Percentiles rank a stretch among this genome's conserved stretches.
Evolutionary conservation across 2,797 vertebrate genomes (phyloP).

Genomic region (Melanotaenia maccullochi): DNA sequence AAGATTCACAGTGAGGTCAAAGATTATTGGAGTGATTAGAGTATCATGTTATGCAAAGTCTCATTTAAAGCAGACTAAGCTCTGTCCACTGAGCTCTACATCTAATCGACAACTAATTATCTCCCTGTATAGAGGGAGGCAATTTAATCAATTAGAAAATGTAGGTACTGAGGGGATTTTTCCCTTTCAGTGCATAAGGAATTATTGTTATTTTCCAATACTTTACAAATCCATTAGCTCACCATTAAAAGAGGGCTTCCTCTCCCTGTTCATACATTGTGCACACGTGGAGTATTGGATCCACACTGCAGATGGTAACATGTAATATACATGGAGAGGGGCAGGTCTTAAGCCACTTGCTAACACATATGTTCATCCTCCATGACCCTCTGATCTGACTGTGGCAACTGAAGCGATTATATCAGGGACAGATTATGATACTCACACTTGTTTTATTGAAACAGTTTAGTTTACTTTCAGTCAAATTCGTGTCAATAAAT

Average conservation of each 20-base stretch:
- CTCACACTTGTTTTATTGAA: background rate
- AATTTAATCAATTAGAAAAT: slow-evolving; percentile 42
- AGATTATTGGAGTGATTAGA: slow-evolving; percentile 48
- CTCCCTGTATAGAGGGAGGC: slow-evolving; percentile 19
- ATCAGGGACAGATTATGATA: background rate
- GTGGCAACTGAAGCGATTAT: slow-evolving; percentile 1
- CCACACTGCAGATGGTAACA: slow-evolving; percentile 59
- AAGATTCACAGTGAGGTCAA: slow-evolving; percentile 39
- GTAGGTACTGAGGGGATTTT: slow-evolving; percentile 3
- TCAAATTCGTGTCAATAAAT: background rate
- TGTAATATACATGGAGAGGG: slow-evolving; percentile 62
- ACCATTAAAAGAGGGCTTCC: slow-evolving; percentile 34
- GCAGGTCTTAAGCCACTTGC: slow-evolving; percentile 32
- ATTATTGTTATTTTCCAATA: slow-evolving; percentile 34
- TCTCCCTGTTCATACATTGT: slow-evolving; percentile 20
- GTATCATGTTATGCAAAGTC: slow-evolving; percentile 53
- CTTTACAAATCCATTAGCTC: slow-evolving; percentile 44
- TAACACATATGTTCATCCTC: slow-evolving; percentile 10
- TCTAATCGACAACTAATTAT: slow-evolving; percentile 43
- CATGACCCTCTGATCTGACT: slow-evolving; percentile 24
- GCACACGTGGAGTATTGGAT: slow-evolving; percentile 42
- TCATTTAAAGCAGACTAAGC: slow-evolving; percentile 48
- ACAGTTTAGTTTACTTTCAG: slow-evolving; percentile 6
- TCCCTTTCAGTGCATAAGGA: slow-evolving; percentile 17
- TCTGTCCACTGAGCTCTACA: slow-evolving; percentile 15